phyloP scores from a whole-genome alignment of 1,140 invertebrate species.

The Heliconius nattereri region DNA sequence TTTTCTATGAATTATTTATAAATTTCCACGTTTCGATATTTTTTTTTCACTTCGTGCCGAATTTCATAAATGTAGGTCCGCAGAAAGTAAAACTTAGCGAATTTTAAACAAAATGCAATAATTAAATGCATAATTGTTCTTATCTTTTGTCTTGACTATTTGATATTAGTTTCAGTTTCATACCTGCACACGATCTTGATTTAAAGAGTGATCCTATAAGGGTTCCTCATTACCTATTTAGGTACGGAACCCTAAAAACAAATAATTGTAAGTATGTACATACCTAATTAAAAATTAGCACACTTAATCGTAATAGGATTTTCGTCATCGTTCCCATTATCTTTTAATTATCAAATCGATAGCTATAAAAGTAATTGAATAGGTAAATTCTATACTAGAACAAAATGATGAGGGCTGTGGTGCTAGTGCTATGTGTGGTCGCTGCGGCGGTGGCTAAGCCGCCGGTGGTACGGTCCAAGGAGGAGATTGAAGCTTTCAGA shows the following conservation, averaged over 20 bases:
- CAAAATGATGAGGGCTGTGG: slow-evolving; percentile 50
- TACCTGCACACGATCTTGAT: too few species aligned
- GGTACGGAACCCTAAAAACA: not conserved
- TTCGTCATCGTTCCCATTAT: not conserved
- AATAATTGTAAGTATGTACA: not conserved
- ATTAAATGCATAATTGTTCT: too few species aligned
- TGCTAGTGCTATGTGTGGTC: slow-evolving; percentile 46
- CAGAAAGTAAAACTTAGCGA: too few species aligned
- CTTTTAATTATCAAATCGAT: slow-evolving; percentile 25
- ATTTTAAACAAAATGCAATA: too few species aligned
- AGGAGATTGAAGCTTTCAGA: slow-evolving; percentile 62
- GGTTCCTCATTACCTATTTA: not conserved
- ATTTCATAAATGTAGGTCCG: too few species aligned
- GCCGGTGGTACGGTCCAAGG: slow-evolving; percentile 48
- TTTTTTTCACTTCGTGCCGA: too few species aligned
- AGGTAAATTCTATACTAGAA: slow-evolving; percentile 8
- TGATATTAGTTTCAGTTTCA: too few species aligned
- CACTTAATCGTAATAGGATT: not conserved
- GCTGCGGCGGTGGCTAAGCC: slow-evolving; percentile 49
- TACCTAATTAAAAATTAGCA: not conserved
- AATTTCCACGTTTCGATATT: too few species aligned
- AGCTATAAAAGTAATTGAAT: slow-evolving; percentile 36
- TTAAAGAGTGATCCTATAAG: too few species aligned
- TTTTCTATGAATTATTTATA: too few species aligned
- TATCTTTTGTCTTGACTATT: too few species aligned